Conservation (phyloP, 2,888 invertebrate genomes). For the Plutella xylostella region DNA sequence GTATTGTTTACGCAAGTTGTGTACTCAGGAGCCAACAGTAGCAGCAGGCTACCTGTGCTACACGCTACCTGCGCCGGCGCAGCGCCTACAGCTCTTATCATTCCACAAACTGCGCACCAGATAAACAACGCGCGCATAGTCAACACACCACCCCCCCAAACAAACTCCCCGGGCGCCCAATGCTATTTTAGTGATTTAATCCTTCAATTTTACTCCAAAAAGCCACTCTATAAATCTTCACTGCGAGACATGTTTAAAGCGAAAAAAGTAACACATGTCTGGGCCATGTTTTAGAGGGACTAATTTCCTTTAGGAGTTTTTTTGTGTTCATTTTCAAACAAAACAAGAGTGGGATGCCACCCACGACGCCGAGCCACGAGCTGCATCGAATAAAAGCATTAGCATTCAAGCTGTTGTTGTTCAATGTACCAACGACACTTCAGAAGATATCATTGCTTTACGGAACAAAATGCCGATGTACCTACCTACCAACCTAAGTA, state of each 20-base stretch:
- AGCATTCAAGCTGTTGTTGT: slow-evolving; percentile 11
- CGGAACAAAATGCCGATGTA: slow-evolving; percentile 16
- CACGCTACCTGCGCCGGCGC: slow-evolving; percentile 36
- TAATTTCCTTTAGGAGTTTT: slow-evolving; percentile 62
- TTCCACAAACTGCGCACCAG: slow-evolving; percentile 37
- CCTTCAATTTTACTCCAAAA: slow-evolving; percentile 20
- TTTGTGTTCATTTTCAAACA: slow-evolving; percentile 43
- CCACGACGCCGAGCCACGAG: slow-evolving; percentile 47
- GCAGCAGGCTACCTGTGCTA: slow-evolving; percentile 65
- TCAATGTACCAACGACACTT: slow-evolving; percentile 6
- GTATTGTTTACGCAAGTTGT: slow-evolving; percentile 43
- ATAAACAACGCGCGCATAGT: slow-evolving; percentile 20
- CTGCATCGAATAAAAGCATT: slow-evolving; percentile 32
- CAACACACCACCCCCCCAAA: neutral
- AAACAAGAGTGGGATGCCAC: slow-evolving; percentile 52
- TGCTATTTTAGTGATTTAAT: slow-evolving; percentile 34
- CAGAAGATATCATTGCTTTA: slow-evolving; percentile 16
- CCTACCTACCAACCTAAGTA: too few relatives aligned
- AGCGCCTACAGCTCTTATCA: slow-evolving; percentile 44
- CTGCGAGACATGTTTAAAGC: slow-evolving; percentile 54
- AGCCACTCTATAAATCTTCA: slow-evolving; percentile 58
- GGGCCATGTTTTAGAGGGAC: slow-evolving; percentile 62
- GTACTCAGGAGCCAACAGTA: slow-evolving; percentile 60
- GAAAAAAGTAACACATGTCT: slow-evolving; percentile 69
- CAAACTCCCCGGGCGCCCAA: slow-evolving; percentile 5